A percentile compares a stretch with the other conserved stretches of the same genome.
These are phyloP conservation scores for Craniophora ligustri DNA, from an alignment of 2,888 invertebrate genomes.

Conservation along the genomic window DNA sequence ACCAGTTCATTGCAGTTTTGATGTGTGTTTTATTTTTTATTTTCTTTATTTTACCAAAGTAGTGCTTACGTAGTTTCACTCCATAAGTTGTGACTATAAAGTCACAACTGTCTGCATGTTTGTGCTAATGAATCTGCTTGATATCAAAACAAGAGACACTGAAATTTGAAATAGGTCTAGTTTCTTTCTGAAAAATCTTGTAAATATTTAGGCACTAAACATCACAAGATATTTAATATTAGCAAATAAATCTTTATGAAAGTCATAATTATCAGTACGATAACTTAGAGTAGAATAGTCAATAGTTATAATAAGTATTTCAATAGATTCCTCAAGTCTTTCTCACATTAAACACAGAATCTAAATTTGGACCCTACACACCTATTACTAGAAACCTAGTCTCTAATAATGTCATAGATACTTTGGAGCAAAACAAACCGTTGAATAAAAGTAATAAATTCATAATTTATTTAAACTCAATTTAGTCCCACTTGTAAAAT, in stretches of 20 bases:
- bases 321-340: conserved; percentile 10
- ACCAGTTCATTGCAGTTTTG: conserved; percentile 92
- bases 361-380: too few relatives aligned
- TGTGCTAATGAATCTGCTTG: conserved; percentile 76
- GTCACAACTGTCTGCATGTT: conserved; percentile 73
- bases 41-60: conserved; percentile 79
- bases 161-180: conserved; percentile 17
- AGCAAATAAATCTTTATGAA: background rate
- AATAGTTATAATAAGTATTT: conserved; percentile 9
- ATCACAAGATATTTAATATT: conserved; percentile 12
- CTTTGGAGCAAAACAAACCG: background rate
- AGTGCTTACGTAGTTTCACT: conserved; percentile 72
- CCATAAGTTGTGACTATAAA: conserved; percentile 63
- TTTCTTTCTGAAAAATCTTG: conserved; percentile 5
- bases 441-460: too few relatives aligned
- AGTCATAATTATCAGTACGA: conserved; percentile 8
- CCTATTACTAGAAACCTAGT: background rate
- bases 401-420: background rate
- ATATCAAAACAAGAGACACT: conserved; percentile 14
- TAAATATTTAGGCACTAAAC: conserved; percentile 28
- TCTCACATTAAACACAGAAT: conserved; percentile 5
- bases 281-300: too few relatives aligned
- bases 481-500: too few relatives aligned
- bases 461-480: too few relatives aligned
- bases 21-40: conserved; percentile 89